These are phyloP conservation scores for mouse (Mus musculus) DNA, from an alignment of 2,113 vertebrate genomes.

Conservation along the genomic window DNA sequence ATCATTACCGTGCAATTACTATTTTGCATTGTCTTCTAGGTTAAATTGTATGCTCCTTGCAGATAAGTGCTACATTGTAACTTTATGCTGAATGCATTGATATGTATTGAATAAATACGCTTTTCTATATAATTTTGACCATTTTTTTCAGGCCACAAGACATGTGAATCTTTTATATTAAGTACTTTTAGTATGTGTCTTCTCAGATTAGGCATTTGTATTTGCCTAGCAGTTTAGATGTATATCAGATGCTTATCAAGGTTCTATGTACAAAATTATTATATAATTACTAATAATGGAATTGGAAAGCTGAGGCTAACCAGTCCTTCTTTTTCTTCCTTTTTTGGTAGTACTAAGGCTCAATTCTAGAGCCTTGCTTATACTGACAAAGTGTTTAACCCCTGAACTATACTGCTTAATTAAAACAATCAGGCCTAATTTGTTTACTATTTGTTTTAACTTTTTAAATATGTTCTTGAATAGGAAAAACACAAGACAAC, in stretches of 20 bases:
- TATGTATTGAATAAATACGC: neutral
- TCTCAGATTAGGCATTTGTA: neutral
- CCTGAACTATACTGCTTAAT: neutral
- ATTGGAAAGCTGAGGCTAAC: constrained; percentile 9
- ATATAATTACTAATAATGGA: neutral
- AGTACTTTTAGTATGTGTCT: neutral
- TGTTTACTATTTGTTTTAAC: neutral
- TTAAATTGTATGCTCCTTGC: neutral
- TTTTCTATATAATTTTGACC: neutral
- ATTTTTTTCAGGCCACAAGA: neutral
- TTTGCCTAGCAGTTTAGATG: constrained; percentile 26
- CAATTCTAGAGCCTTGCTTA: neutral
- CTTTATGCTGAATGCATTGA: neutral
- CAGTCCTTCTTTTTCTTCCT: no score
- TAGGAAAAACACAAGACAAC: neutral
- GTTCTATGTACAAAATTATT: neutral
- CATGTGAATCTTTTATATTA: neutral
- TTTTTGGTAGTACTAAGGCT: neutral
- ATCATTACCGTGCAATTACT: neutral
- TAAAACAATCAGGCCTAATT: neutral
- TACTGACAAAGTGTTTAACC: neutral
- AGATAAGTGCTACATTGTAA: neutral
- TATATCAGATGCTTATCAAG: constrained; percentile 22
- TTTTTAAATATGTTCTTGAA: neutral
- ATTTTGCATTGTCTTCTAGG: neutral